Conservation (phyloP, 2,797 vertebrate genomes). For the Gymnothorax javanicus region DNA sequence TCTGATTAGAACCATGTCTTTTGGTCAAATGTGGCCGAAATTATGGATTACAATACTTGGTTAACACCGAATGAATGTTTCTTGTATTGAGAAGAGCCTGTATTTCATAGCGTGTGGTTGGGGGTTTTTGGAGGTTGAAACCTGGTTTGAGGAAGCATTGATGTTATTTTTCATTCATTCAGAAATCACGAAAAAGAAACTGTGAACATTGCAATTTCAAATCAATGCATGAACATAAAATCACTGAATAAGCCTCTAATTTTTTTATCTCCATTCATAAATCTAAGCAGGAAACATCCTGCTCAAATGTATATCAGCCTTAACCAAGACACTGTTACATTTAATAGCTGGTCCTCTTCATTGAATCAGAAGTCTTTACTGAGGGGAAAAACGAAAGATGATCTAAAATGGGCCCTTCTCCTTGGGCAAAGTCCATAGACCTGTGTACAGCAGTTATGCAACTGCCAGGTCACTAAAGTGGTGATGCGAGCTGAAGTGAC, state of each 20-base stretch:
- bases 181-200: background rate
- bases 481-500: constrained; percentile 14
- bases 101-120: too few relatives aligned
- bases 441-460: constrained; percentile 33
- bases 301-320: constrained; percentile 27
- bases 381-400: constrained; percentile 36
- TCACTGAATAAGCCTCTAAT: background rate
- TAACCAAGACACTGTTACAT: constrained; percentile 35
- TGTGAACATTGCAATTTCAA: background rate
- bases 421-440: constrained; percentile 18
- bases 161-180: background rate
- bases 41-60: too few relatives aligned
- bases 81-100: too few relatives aligned
- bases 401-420: constrained; percentile 14
- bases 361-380: constrained; percentile 44
- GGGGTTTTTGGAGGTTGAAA: too few relatives aligned
- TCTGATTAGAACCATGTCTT: too few relatives aligned
- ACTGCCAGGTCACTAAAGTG: constrained; percentile 18
- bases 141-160: too few relatives aligned
- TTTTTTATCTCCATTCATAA: background rate
- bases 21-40: too few relatives aligned
- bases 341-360: constrained; percentile 38
- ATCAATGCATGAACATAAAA: background rate
- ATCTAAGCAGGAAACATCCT: constrained; percentile 25
- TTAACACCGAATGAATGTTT: too few relatives aligned